A percentile compares a stretch with the other conserved stretches of the same genome.
phyloP scores from a whole-genome alignment of 2,888 invertebrate genomes.

The Pollenia angustigena region DNA sequence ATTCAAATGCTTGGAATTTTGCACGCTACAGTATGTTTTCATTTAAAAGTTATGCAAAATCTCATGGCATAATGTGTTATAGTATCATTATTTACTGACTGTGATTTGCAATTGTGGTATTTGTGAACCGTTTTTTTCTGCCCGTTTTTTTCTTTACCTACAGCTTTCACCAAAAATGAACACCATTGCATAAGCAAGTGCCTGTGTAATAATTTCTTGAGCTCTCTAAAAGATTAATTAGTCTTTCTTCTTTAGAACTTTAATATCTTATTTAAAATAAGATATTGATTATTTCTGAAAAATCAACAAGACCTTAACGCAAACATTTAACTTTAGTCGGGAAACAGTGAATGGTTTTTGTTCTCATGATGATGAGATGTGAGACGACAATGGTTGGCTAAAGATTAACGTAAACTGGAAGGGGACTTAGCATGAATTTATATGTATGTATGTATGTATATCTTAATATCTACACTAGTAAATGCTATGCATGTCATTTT shows the following conservation, averaged over 20 bases:
- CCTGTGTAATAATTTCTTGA: too few species aligned
- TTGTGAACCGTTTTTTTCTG: not conserved
- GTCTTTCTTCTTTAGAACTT: too few species aligned
- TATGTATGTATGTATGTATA: not conserved
- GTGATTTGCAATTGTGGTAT: constrained; percentile 49
- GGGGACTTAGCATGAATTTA: not conserved
- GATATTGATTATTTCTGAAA: too few species aligned
- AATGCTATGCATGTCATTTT: not conserved
- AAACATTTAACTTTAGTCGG: not conserved
- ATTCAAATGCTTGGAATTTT: too few species aligned
- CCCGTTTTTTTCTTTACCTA: not conserved
- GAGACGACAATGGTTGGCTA: constrained; percentile 24
- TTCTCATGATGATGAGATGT: not conserved
- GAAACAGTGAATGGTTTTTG: constrained; percentile 26
- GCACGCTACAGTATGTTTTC: not conserved
- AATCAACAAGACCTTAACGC: not conserved
- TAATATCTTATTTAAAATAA: too few species aligned
- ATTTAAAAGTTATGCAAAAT: not conserved
- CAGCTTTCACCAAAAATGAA: not conserved
- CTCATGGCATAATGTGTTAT: not conserved
- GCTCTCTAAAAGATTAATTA: too few species aligned
- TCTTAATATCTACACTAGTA: not conserved
- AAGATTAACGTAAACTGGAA: constrained; percentile 25
- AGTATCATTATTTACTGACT: constrained; percentile 14
- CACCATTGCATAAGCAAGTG: constrained; percentile 16